Conservation (phyloP, 2,888 invertebrate genomes). For the Andrena praecox region DNA sequence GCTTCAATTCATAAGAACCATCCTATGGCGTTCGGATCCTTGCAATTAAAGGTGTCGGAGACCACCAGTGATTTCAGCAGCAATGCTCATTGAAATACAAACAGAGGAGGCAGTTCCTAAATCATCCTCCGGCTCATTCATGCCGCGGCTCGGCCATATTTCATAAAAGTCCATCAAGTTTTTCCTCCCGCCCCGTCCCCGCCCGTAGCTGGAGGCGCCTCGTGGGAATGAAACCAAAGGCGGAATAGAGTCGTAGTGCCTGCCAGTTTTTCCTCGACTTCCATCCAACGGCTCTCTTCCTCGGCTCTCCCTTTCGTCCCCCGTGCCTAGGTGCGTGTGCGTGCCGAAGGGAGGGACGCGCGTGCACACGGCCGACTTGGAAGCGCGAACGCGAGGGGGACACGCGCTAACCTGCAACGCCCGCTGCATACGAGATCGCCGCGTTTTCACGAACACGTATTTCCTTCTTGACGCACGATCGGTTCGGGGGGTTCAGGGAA, state of each 20-base stretch:
- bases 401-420: slow-evolving; percentile 80
- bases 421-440: slow-evolving; percentile 78
- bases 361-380: slow-evolving; percentile 47
- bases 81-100: background rate
- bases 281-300: slow-evolving; percentile 40
- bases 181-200: slow-evolving; percentile 25
- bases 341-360: slow-evolving; percentile 30
- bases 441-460: slow-evolving; percentile 60
- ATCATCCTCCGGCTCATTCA: slow-evolving; percentile 30
- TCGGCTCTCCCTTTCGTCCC: slow-evolving; percentile 16
- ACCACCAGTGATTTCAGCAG: background rate
- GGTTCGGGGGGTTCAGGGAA: slow-evolving; percentile 26
- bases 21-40: no score
- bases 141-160: slow-evolving; percentile 20
- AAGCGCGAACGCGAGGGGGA: slow-evolving; percentile 70
- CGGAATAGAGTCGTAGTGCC: slow-evolving; percentile 63
- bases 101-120: slow-evolving; percentile 39
- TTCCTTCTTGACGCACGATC: slow-evolving; percentile 42
- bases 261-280: slow-evolving; percentile 60
- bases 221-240: slow-evolving; percentile 54
- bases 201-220: slow-evolving; percentile 32
- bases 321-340: slow-evolving; percentile 32
- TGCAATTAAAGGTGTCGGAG: background rate
- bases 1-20: no score
- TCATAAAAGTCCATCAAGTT: slow-evolving; percentile 50